Percentiles rank a stretch among this genome's conserved stretches.
Evolutionary conservation across 2,888 invertebrate species (phyloP).

Genomic region (Caenorhabditis sp.): DNA sequence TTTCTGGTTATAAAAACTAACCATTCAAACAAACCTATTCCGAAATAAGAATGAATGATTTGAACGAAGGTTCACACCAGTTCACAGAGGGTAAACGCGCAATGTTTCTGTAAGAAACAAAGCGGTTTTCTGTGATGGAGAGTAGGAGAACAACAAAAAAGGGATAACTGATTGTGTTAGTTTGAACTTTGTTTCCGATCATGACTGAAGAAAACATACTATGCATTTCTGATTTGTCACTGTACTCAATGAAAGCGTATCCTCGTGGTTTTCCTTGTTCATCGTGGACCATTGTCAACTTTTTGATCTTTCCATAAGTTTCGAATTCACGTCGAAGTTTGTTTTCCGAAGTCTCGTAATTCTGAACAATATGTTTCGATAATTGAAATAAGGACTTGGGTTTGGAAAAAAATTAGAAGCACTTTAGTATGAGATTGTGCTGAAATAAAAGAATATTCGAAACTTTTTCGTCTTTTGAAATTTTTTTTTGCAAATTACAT

Average conservation of each 20-base stretch:
- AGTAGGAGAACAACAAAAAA: background rate
- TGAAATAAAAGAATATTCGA: no score
- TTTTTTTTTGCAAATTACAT: background rate
- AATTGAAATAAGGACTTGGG: no score
- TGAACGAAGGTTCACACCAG: background rate
- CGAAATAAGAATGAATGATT: background rate
- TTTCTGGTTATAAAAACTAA: background rate
- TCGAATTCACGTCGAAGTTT: constrained; percentile 97
- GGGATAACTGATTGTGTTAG: constrained; percentile 20
- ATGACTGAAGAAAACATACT: constrained; percentile 79
- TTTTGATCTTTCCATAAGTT: constrained; percentile 94
- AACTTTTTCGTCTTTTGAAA: no score
- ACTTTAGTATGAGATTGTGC: no score
- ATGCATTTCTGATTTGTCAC: constrained; percentile 99
- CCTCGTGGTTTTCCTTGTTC: constrained; percentile 84
- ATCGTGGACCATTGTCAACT: constrained; percentile 83
- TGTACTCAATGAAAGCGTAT: constrained; percentile 99
- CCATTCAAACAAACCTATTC: background rate
- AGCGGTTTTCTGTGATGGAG: background rate
- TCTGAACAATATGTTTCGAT: constrained; percentile 83
- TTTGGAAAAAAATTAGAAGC: no score
- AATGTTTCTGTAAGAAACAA: background rate
- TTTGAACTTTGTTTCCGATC: background rate
- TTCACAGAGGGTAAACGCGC: background rate
- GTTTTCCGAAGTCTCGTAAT: constrained; percentile 97